These are phyloP conservation scores for Drosophila nigrodunni DNA, from an alignment of 1,140 invertebrate genomes.

Conservation along the genomic window DNA sequence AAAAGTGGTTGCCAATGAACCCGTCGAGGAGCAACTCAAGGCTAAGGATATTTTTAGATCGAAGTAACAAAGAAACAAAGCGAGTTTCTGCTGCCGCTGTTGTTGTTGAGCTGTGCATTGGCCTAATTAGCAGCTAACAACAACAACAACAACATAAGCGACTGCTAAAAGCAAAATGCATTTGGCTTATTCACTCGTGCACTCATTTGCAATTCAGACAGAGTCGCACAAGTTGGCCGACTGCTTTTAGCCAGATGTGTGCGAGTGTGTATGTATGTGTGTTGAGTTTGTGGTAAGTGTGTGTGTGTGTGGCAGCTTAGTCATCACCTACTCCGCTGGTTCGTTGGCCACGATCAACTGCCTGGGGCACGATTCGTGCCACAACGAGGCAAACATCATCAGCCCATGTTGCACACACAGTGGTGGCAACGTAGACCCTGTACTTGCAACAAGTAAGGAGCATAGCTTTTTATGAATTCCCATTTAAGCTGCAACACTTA, in stretches of 20 bases:
- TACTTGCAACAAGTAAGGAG: no score
- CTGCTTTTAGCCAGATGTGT: constrained; percentile 72
- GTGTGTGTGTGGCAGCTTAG: constrained; percentile 49
- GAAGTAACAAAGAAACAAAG: constrained; percentile 23
- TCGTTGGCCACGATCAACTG: constrained; percentile 66
- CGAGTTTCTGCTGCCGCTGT: constrained; percentile 8
- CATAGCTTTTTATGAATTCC: no score
- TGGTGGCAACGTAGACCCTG: constrained; percentile 42
- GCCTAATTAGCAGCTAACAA: constrained; percentile 61
- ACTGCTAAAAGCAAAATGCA: constrained; percentile 36
- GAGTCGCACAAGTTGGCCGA: constrained; percentile 66
- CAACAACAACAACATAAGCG: constrained; percentile 5
- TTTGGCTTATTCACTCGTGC: constrained; percentile 58
- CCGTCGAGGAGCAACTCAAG: constrained; percentile 42
- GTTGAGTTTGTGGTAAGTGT: constrained; percentile 5
- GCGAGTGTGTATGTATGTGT: constrained; percentile 2
- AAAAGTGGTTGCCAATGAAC: constrained; percentile 49
- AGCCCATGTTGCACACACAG: constrained; percentile 57
- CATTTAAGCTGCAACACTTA: no score
- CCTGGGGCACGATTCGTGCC: constrained; percentile 12
- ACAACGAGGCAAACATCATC: constrained; percentile 9
- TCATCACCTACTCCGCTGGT: constrained; percentile 72
- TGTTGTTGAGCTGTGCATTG: constrained; percentile 48
- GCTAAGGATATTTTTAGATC: constrained; percentile 74
- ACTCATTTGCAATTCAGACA: constrained; percentile 73